phyloP scores from a whole-genome alignment of 1,140 invertebrate genomes.

The Drosophila sproati region DNA sequence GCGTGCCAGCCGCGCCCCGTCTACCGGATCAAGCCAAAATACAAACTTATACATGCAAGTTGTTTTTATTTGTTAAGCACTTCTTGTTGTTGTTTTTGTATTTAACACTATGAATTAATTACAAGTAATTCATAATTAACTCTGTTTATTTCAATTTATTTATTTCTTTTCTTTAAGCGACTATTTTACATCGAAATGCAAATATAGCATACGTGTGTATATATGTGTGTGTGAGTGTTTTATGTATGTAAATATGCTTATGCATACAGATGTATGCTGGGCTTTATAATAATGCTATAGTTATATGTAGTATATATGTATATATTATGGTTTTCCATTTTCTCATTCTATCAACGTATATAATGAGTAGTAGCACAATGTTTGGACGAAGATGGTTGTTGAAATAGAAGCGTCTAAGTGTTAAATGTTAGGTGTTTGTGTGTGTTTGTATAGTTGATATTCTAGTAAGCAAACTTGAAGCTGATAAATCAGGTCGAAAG shows the following conservation, averaged over 20 bases:
- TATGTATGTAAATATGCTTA: slow-evolving; percentile 9
- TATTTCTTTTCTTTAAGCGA: slow-evolving; percentile 33
- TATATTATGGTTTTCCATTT: slow-evolving; percentile 18
- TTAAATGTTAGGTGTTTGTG: slow-evolving; percentile 14
- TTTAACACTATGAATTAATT: slow-evolving; percentile 13
- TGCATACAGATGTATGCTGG: slow-evolving; percentile 17
- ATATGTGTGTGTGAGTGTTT: slow-evolving; percentile 12
- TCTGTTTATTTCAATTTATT: neutral
- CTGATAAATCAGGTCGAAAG: slow-evolving; percentile 6
- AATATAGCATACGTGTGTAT: slow-evolving; percentile 20
- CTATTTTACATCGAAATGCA: slow-evolving; percentile 56
- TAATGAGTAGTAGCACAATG: slow-evolving; percentile 82
- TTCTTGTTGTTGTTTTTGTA: slow-evolving; percentile 15
- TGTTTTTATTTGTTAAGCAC: slow-evolving; percentile 36
- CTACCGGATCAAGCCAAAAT: slow-evolving; percentile 42
- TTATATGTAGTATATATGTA: slow-evolving; percentile 17
- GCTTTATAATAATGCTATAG: slow-evolving; percentile 5
- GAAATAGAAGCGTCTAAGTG: slow-evolving; percentile 77
- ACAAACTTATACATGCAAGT: slow-evolving; percentile 29
- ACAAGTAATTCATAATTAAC: slow-evolving; percentile 2
- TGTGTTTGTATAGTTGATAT: slow-evolving; percentile 19
- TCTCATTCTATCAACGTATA: slow-evolving; percentile 70
- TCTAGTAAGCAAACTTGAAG: slow-evolving; percentile 44
- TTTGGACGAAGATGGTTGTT: slow-evolving; percentile 79
- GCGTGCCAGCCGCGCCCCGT: slow-evolving; percentile 58